phyloP scores from a whole-genome alignment of 2,888 invertebrate genomes.

The Pseudococcus jackbeardsleyi region DNA sequence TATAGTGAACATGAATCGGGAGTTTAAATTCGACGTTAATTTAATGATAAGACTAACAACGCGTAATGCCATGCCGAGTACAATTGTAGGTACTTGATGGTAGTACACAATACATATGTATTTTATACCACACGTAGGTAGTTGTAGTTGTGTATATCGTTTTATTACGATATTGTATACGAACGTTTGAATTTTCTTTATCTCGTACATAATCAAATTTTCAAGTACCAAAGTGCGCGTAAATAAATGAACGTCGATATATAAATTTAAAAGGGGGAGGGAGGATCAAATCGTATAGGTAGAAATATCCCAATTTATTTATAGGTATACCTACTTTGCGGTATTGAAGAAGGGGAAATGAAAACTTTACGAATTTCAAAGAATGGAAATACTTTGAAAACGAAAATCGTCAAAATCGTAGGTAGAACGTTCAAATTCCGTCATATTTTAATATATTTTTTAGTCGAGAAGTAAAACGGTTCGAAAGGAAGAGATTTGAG shows the following conservation, averaged over 20 bases:
- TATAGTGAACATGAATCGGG: background rate
- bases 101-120: background rate
- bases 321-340: too few species aligned
- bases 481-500: too few species aligned
- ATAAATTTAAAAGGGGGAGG: background rate
- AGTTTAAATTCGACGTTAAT: constrained; percentile 20
- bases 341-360: too few species aligned
- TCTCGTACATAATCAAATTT: constrained; percentile 28
- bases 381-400: too few species aligned
- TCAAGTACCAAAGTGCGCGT: constrained; percentile 2
- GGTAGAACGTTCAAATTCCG: too few species aligned
- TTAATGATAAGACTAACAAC: constrained; percentile 15
- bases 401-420: too few species aligned
- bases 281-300: too few species aligned
- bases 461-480: too few species aligned
- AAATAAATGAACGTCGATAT: background rate
- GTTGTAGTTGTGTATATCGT: background rate
- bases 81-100: background rate
- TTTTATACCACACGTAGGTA: background rate
- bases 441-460: too few species aligned
- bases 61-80: background rate
- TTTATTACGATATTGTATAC: background rate
- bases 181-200: constrained; percentile 1
- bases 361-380: too few species aligned
- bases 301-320: too few species aligned